Evolutionary conservation across 2,797 vertebrate genomes (phyloP), one percentile per base, ranked within the genome.

Genomic region (Mus minutoides): DNA sequence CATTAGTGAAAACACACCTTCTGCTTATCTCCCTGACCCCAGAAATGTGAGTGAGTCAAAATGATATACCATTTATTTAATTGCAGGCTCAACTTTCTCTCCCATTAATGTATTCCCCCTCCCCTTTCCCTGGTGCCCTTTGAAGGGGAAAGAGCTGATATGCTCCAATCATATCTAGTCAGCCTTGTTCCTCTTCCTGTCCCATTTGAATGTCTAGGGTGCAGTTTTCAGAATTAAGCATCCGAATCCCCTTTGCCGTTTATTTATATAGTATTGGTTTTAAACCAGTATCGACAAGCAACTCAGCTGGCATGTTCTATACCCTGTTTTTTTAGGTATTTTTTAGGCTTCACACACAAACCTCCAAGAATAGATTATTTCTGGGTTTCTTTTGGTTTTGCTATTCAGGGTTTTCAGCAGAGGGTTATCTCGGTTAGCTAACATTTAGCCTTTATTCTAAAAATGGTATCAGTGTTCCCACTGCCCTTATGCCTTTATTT

Each of bases 21-120:
- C 4, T 5, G 31, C 34, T 54, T 43, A 34, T 85, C n/a, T 34
- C 17, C 17, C 19, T 6, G 2, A 37, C 29, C 93, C 88, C 73
- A 84, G 92, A 97, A 96, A 96, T 78, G 43, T 77, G 82, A 95
- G 71, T 60, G 62, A 95, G 88, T 78, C 49, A 95, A 95, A 90
- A 73, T 80, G 78, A 24, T 14, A 21, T 71, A 85, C 10, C 80
- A 73, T 95, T 95, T 86, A 96, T 85, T 96, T 69, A 90, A 64
- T 0, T 19, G 54, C 88, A 62, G 80, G 73, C 34, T 93, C 79
- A 22, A 60, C 90, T 84, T 64, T 60, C 26, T 58, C 13, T 43
- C 9, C 62, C 43, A 26, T 78, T 69, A 84, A 52, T 67, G 40
- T 46, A 14, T 80, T 54, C 46, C 19, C 14, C 0, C 56, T 2